These are phyloP conservation scores for Trididemnum miniatum DNA, from an alignment of 23 tunicate species.

Conservation along the genomic window DNA sequence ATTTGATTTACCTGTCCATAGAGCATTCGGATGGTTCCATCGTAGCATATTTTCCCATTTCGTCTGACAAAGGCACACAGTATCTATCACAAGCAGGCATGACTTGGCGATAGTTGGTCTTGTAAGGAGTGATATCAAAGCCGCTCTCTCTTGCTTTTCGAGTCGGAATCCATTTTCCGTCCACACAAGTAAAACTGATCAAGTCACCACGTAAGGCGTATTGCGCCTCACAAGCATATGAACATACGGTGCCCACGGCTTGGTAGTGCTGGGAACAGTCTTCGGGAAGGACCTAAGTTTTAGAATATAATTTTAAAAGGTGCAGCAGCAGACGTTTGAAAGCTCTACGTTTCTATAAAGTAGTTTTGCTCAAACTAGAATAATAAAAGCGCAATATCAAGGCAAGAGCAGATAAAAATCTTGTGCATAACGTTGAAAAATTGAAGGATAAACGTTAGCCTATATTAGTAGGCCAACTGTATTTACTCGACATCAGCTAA, in stretches of 20 bases:
- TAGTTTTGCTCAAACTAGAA: too few species aligned
- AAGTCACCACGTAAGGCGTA: constrained; percentile 20
- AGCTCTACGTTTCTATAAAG: too few species aligned
- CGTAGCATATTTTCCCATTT: too few species aligned
- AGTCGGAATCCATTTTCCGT: constrained; percentile 57
- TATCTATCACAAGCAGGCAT: constrained; percentile 57
- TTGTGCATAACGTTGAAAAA: too few species aligned
- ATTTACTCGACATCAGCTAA: too few species aligned
- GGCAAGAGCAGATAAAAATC: too few species aligned
- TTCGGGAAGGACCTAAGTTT: constrained; percentile 10
- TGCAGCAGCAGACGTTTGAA: too few species aligned
- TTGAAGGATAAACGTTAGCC: too few species aligned
- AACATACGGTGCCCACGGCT: constrained; percentile 44
- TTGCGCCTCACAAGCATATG: constrained; percentile 37
- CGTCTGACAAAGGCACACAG: constrained; percentile 32
- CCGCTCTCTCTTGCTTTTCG: neutral
- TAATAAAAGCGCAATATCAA: too few species aligned
- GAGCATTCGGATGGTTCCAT: too few species aligned
- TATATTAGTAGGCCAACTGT: too few species aligned
- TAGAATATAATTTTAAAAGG: neutral
- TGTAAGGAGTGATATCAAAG: constrained; percentile 9
- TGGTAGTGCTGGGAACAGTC: constrained; percentile 50
- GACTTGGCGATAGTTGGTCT: neutral
- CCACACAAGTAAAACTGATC: constrained; percentile 33
- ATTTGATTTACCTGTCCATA: too few species aligned